Base-by-base conservation (phyloP, 2,113 vertebrate species). In the Semnornis frantzii region DNA sequence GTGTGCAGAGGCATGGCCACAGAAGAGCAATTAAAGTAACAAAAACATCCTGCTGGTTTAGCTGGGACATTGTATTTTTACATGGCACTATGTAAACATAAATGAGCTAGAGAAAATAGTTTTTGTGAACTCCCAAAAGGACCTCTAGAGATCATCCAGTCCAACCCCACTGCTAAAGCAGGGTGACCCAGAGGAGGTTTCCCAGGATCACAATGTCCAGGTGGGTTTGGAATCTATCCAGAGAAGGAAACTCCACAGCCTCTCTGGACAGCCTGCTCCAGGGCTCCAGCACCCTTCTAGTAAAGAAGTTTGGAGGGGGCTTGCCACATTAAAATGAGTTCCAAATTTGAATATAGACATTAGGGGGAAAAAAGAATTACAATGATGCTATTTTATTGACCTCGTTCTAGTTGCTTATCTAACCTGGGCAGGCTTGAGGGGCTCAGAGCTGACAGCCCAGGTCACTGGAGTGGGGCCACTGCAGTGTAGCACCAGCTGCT, bases 401-500 rank as follows among this genome's bases (percentile, higher is more conserved):
- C 16, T 0, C 52, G 10, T 12, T 86, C 11, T 27, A 27, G 20
- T 44, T 58, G 70, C 57, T 44, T 58, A 3, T 27, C 18, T 48
- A 24, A 5, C 13, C 58, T 19, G 58, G 62, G 9, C 9, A 27
- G 2, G 27, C 2, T n/a, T 11, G 19, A 13, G 23, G 59, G n/a
- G 13, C 59, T 77, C 15, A 46, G 28, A 19, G 8, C 2, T 19
- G 39, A 15, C 10, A 52, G 30, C 20, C 14, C 12, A 4, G 50
- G 50, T 27, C 21, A 7, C 60, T 17, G 37, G 20, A 10, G 57
- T 15, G 70, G 50, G 63, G 31, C 8, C 20, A 6, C 23, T 11
- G 34, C 28, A 5, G 2, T 10, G 42, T 9, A 2, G 9, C 1
- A 1, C 23, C 19, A 23, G n/a, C 46, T 6, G 17, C 68, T 37